Percentiles rank a stretch among this genome's conserved stretches.
Evolutionary conservation across 2,113 vertebrate genomes (phyloP).

Genomic region (Xenopus laevis): DNA sequence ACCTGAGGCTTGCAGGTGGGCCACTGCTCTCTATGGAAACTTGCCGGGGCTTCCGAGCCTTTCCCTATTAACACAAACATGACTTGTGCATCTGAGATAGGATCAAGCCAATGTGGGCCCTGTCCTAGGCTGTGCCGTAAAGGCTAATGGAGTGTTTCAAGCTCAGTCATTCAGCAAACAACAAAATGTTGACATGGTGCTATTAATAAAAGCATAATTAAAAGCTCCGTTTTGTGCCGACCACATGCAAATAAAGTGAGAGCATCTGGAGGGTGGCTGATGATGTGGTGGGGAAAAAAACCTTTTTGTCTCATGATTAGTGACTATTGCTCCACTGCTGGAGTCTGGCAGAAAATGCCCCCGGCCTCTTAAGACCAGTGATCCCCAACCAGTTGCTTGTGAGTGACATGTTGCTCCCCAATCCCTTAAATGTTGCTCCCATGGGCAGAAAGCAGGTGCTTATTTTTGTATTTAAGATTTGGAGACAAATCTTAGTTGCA

Average conservation of each 20-base stretch:
- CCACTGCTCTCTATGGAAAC: not conserved
- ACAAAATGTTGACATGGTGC: too few species aligned
- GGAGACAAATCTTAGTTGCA: too few species aligned
- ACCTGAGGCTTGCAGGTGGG: not conserved
- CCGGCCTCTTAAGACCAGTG: too few species aligned
- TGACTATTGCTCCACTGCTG: not conserved
- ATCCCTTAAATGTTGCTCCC: too few species aligned
- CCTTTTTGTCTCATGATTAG: not conserved
- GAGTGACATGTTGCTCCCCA: too few species aligned
- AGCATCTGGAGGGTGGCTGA: conserved; percentile 23
- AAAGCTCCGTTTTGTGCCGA: conserved; percentile 4
- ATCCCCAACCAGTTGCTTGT: too few species aligned
- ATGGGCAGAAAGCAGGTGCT: too few species aligned
- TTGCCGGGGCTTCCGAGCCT: not conserved
- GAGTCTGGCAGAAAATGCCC: too few species aligned
- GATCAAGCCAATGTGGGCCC: not conserved
- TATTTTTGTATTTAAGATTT: too few species aligned
- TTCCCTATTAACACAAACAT: not conserved
- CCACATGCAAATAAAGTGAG: conserved; percentile 26
- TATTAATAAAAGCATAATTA: not conserved
- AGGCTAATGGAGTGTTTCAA: too few species aligned
- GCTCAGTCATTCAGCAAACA: too few species aligned
- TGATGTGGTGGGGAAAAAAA: not conserved
- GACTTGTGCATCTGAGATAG: not conserved
- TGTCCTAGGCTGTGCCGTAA: too few species aligned